These are phyloP conservation scores for Thera obeliscata DNA, from an alignment of 2,888 invertebrate genomes.

Conservation along the genomic window DNA sequence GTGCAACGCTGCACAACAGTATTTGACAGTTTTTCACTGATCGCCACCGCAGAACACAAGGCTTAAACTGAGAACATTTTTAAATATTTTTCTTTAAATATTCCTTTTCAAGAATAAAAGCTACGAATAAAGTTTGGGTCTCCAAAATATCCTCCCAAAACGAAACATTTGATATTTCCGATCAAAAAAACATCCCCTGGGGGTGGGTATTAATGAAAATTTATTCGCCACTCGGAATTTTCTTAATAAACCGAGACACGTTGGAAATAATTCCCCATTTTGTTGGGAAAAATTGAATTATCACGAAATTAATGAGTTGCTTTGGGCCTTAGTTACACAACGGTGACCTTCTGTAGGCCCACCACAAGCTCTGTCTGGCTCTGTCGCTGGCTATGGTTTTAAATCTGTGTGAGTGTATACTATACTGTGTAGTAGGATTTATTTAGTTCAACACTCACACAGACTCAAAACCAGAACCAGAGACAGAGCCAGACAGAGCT, in stretches of 20 bases:
- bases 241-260: slow-evolving; percentile 34
- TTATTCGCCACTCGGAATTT: slow-evolving; percentile 29
- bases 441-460: too few relatives aligned
- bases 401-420: too few relatives aligned
- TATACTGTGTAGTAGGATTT: too few relatives aligned
- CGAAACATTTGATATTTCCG: slow-evolving; percentile 22
- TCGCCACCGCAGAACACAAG: too few relatives aligned
- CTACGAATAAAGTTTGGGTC: not conserved
- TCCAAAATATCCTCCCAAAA: slow-evolving; percentile 3
- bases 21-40: too few relatives aligned
- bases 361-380: not conserved
- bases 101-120: not conserved
- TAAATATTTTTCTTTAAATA: not conserved
- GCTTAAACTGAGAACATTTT: too few relatives aligned
- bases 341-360: slow-evolving; percentile 24
- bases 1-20: too few relatives aligned
- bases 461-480: too few relatives aligned
- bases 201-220: slow-evolving; percentile 29
- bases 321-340: slow-evolving; percentile 30
- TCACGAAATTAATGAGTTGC: slow-evolving; percentile 59
- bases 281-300: slow-evolving; percentile 58
- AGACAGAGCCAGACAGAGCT: too few relatives aligned
- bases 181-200: slow-evolving; percentile 15
- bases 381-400: too few relatives aligned
- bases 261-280: slow-evolving; percentile 27